Conservation (phyloP, 1,140 invertebrate genomes). For the Achroia grisella region DNA sequence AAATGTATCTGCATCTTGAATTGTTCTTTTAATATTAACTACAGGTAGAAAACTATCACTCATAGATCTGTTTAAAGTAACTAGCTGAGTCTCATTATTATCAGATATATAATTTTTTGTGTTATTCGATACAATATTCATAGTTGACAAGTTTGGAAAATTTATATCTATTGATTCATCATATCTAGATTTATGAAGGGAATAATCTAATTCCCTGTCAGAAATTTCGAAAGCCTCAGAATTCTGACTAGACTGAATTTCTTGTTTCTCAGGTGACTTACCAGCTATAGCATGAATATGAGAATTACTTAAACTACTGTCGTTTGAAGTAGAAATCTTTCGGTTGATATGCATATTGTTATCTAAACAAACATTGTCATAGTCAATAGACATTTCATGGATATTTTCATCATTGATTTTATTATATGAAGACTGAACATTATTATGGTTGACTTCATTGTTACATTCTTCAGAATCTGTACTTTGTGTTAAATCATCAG, state of each 20-base stretch:
- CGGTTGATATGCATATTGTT: background rate
- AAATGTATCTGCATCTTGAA: background rate
- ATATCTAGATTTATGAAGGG: conserved; percentile 28
- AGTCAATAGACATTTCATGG: conserved; percentile 50
- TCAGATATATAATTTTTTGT: background rate
- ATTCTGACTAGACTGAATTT: conserved; percentile 15
- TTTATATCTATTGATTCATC: conserved; percentile 23
- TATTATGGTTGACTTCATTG: background rate
- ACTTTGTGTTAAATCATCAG: background rate
- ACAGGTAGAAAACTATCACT: conserved; percentile 20
- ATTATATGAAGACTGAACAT: background rate
- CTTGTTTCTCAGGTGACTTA: background rate
- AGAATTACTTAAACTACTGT: background rate
- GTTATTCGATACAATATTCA: conserved; percentile 11
- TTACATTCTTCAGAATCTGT: background rate
- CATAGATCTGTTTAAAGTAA: conserved; percentile 9
- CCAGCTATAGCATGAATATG: conserved; percentile 6
- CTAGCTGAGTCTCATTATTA: background rate
- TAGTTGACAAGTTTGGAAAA: conserved; percentile 30
- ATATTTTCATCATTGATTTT: conserved; percentile 27
- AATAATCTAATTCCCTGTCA: conserved; percentile 60
- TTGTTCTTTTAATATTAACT: conserved; percentile 9
- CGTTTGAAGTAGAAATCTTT: no score
- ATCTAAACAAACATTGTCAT: conserved; percentile 33
- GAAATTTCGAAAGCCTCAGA: conserved; percentile 46